phyloP scores from a whole-genome alignment of 2,113 vertebrate genomes.

The Cavia porcellus region DNA sequence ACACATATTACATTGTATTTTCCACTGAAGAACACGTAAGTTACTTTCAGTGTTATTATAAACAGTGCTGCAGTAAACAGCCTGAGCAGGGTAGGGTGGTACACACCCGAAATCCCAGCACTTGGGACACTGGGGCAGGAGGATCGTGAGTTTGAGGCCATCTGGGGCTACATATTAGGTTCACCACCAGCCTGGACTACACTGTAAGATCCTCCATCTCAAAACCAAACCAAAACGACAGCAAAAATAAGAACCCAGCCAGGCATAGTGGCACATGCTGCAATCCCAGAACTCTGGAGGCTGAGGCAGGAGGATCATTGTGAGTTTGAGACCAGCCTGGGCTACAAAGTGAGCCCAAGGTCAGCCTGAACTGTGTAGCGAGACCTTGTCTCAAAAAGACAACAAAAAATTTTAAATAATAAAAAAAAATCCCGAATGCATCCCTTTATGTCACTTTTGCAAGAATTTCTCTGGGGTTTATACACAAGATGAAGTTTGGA shows the following conservation, averaged over 20 bases:
- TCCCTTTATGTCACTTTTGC: background rate
- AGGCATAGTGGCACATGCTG: no score
- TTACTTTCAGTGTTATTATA: background rate
- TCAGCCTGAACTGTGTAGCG: no score
- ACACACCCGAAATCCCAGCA: background rate
- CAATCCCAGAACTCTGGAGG: no score
- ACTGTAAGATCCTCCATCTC: background rate
- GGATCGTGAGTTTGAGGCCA: background rate
- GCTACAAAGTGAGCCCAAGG: background rate
- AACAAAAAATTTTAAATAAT: background rate
- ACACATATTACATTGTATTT: background rate
- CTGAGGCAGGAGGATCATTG: no score
- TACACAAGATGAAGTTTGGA: background rate
- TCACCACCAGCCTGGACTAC: background rate
- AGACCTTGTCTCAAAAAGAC: background rate
- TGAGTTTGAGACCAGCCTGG: background rate
- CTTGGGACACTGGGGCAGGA: background rate
- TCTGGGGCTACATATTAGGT: background rate
- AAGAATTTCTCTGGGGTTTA: background rate
- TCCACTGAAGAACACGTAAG: background rate
- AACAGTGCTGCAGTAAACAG: background rate
- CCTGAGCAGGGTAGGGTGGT: background rate
- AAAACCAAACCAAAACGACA: background rate
- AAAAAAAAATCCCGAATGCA: background rate
- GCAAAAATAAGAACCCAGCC: background rate